These are phyloP conservation scores for Takifugu flavidus DNA, from an alignment of 2,113 vertebrate genomes.

Conservation along the genomic window DNA sequence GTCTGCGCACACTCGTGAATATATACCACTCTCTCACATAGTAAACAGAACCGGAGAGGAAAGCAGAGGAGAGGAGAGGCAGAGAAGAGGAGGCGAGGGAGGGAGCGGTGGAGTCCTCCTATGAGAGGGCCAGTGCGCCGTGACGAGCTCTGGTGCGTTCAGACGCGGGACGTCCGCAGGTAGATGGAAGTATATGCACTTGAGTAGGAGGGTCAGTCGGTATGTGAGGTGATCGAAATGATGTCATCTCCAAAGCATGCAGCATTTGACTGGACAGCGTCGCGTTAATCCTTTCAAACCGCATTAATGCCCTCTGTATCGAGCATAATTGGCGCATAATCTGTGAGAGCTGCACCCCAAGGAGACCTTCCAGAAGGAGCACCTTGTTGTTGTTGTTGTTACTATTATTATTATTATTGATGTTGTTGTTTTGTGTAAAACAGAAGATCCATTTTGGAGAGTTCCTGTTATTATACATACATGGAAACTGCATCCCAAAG, in stretches of 20 bases:
- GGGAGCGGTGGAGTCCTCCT: slow-evolving; percentile 35
- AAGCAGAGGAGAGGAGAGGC: slow-evolving; percentile 8
- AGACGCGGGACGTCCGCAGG: slow-evolving; percentile 50
- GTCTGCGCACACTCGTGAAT: slow-evolving; percentile 57
- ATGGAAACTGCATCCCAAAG: no score
- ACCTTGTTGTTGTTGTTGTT: slow-evolving; percentile 2
- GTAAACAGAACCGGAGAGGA: slow-evolving; percentile 53
- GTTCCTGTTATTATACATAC: no score
- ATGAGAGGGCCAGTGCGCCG: slow-evolving; percentile 34
- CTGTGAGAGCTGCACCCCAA: slow-evolving; percentile 32
- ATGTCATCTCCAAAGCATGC: slow-evolving; percentile 71
- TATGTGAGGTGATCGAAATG: slow-evolving; percentile 68
- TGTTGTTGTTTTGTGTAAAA: background rate
- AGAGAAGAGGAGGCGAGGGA: background rate
- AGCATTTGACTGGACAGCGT: slow-evolving; percentile 65
- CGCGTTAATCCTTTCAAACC: slow-evolving; percentile 63
- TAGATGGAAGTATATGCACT: slow-evolving; percentile 18
- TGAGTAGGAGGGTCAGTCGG: slow-evolving; percentile 38
- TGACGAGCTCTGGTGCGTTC: slow-evolving; percentile 7
- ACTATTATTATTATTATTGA: slow-evolving; percentile 24
- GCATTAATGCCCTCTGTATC: slow-evolving; percentile 60
- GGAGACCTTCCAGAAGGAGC: slow-evolving; percentile 19
- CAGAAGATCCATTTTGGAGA: no score
- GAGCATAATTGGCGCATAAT: slow-evolving; percentile 63
- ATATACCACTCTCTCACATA: slow-evolving; percentile 64